Conservation (phyloP, 2,113 vertebrate genomes). For the Cryptotis parvus region DNA sequence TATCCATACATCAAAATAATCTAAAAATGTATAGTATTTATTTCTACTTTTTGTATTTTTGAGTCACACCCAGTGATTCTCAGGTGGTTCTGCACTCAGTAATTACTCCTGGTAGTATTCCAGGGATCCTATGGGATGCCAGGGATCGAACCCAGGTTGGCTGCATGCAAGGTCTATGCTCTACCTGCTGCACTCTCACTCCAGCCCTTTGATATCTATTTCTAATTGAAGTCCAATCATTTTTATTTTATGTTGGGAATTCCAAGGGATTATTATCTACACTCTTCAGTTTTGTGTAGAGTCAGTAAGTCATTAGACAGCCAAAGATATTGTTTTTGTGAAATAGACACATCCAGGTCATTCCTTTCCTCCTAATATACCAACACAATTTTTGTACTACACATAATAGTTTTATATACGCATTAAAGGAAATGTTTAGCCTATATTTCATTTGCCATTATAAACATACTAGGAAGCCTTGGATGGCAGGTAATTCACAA, state of each 20-base stretch:
- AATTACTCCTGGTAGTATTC: too few relatives aligned
- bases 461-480: slow-evolving; percentile 78
- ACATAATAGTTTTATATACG: slow-evolving; percentile 75
- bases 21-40: too few relatives aligned
- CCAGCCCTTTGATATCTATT: too few relatives aligned
- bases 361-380: slow-evolving; percentile 71
- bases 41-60: too few relatives aligned
- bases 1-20: background rate
- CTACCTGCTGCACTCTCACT: too few relatives aligned
- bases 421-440: slow-evolving; percentile 76
- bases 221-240: slow-evolving; percentile 14
- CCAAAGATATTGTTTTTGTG: slow-evolving; percentile 27
- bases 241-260: background rate
- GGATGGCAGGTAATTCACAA: slow-evolving; percentile 85
- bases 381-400: slow-evolving; percentile 59
- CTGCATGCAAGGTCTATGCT: too few relatives aligned
- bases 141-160: too few relatives aligned
- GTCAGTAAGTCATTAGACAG: background rate
- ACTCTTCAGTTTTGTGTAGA: slow-evolving; percentile 31
- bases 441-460: slow-evolving; percentile 78
- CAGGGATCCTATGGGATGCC: too few relatives aligned
- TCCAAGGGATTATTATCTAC: too few relatives aligned
- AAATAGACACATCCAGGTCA: background rate
- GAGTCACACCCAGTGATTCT: too few relatives aligned
- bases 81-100: too few relatives aligned